Evolutionary conservation across 1,140 invertebrate genomes (phyloP).

Genomic region (Drosophila littoralis): DNA sequence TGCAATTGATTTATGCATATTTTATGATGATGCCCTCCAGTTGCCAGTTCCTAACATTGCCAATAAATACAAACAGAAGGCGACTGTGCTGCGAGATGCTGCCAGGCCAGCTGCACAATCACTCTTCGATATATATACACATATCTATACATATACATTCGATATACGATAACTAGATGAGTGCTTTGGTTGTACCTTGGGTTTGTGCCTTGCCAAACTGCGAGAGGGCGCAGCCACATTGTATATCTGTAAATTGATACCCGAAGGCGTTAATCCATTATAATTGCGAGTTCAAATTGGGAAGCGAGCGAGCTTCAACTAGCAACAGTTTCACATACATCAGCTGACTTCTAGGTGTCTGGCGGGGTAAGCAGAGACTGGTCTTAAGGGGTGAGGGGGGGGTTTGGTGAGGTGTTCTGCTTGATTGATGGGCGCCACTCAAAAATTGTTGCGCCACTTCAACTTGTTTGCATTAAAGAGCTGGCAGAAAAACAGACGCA

Average conservation of each 20-base stretch:
- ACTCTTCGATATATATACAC: background rate
- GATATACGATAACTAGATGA: constrained; percentile 18
- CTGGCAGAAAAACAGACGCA: background rate
- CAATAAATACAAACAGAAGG: constrained; percentile 3
- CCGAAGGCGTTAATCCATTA: constrained; percentile 65
- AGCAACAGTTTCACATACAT: constrained; percentile 6
- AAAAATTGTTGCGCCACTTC: constrained; percentile 52
- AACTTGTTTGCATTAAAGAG: constrained; percentile 62
- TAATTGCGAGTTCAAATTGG: constrained; percentile 18
- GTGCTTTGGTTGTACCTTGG: constrained; percentile 57
- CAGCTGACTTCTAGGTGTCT: background rate
- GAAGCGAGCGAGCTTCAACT: constrained; percentile 14
- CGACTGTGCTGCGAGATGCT: background rate
- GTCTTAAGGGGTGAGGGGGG: background rate
- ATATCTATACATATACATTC: background rate
- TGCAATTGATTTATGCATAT: constrained; percentile 63
- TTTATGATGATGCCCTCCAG: constrained; percentile 33
- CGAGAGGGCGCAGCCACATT: constrained; percentile 80
- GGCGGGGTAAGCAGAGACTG: background rate
- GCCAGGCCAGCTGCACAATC: background rate
- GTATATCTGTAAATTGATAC: constrained; percentile 80
- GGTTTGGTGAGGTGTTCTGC: background rate
- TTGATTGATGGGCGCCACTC: constrained; percentile 65
- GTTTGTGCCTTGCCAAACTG: constrained; percentile 79
- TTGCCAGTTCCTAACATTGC: constrained; percentile 1